Evolutionary conservation across 2,797 vertebrate species (phyloP), one percentile per base, ranked within the genome.

Genomic region (Mus spretus): DNA sequence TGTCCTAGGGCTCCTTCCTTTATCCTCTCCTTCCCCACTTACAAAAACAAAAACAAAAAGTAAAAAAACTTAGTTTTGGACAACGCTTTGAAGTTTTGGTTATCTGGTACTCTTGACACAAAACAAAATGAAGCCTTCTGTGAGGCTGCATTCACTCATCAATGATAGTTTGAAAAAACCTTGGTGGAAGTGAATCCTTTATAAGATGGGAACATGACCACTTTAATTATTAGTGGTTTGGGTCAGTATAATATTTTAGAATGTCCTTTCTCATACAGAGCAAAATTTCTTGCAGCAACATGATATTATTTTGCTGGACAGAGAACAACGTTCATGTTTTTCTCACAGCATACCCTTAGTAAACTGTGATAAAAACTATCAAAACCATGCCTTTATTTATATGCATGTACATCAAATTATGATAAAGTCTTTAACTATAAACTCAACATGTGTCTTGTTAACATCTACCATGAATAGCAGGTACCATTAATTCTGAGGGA

Each of bases 201-300:
- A 37, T 31, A 67, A 72, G 3, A n/a, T 22, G 8, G 4, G 44
- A 28, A 61, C 15, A 2, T 77, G 82, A 70, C n/a, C 82, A 8
- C 19, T 70, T 89, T 59, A 17, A 53, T 59, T 63, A 53, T 80
- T 47, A 78, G 13, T 22, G 72, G 20, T 95, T 89, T 37, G 28
- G 6, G 10, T 81, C 85, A 44, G 4, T 67, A 5, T 83, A 91
- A 80, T 9, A 57, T 89, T 93, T 93, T 84, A 87, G 75, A 10
- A 83, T 70, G 12, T 15, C 79, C 12, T 90, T 94, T 95, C 75
- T 72, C 53, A 80, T n/a, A 26, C 20, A 77, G 50, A 95, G 7
- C 8, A 67, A 80, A 70, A 47, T 86, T 83, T 44, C 67, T 37
- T 78, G 59, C 28, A 85, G 19, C 17, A 97, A 63, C 31, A 28